These are phyloP conservation scores for Sogatella furcifera DNA, from an alignment of 1,140 invertebrate species.

Conservation along the genomic window DNA sequence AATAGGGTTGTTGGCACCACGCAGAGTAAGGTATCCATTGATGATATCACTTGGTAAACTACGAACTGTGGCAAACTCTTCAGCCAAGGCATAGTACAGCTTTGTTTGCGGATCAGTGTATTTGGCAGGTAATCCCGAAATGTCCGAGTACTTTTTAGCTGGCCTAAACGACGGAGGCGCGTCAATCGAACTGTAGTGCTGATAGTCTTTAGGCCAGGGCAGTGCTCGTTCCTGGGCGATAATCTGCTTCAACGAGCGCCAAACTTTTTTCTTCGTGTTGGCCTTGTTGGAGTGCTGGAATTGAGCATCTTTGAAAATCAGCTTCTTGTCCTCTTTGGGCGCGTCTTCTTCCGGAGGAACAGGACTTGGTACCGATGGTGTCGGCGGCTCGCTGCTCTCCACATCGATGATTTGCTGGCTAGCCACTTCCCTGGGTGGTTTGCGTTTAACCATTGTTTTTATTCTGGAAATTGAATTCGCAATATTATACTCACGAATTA, in stretches of 20 bases:
- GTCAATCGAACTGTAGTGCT: constrained; percentile 72
- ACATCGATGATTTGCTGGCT: too few relatives aligned
- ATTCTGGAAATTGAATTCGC: too few relatives aligned
- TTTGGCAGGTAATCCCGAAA: constrained; percentile 73
- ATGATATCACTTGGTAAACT: constrained; percentile 84
- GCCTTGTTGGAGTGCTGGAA: constrained; percentile 36
- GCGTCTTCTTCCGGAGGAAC: constrained; percentile 7
- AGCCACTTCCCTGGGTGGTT: too few relatives aligned
- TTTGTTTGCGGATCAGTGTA: constrained; percentile 88
- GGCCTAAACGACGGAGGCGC: constrained; percentile 84
- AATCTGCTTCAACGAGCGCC: constrained; percentile 70
- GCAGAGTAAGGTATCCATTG: constrained; percentile 70
- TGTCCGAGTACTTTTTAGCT: constrained; percentile 87
- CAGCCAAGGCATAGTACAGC: constrained; percentile 67
- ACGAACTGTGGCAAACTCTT: constrained; percentile 75
- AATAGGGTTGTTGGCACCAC: constrained; percentile 76
- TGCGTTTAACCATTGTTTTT: too few relatives aligned
- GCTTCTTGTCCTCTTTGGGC: constrained; percentile 22
- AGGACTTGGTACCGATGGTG: neutral
- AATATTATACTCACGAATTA: too few relatives aligned
- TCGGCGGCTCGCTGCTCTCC: too few relatives aligned
- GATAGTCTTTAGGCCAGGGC: constrained; percentile 52
- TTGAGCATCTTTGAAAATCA: constrained; percentile 21
- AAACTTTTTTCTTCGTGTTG: constrained; percentile 51
- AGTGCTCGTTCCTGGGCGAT: constrained; percentile 55